phyloP scores from a whole-genome alignment of 2,113 vertebrate genomes.

The Chascanopsetta lugubris region DNA sequence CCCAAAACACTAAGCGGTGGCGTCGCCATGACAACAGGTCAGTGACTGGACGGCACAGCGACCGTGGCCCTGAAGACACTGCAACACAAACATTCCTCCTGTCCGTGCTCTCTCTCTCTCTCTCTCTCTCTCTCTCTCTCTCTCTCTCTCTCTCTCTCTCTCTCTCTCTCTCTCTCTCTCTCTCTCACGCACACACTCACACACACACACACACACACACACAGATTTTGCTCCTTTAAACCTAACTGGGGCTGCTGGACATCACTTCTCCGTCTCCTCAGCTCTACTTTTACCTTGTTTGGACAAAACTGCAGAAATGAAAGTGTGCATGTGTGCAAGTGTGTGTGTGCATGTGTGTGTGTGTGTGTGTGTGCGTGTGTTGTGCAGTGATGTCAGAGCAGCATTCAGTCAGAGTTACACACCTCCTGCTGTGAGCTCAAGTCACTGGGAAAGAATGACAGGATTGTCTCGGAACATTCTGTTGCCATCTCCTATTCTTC shows the following conservation, averaged over 20 bases:
- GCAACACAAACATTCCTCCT: slow-evolving; percentile 51
- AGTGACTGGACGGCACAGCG: slow-evolving; percentile 23
- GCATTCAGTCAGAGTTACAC: slow-evolving; percentile 45
- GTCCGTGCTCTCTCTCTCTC: slow-evolving; percentile 34
- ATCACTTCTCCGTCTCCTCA: slow-evolving; percentile 28
- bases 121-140: too few species aligned
- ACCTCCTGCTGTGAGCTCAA: slow-evolving; percentile 36
- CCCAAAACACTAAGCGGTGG: slow-evolving; percentile 42
- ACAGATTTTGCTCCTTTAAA: slow-evolving; percentile 16
- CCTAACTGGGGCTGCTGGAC: neutral
- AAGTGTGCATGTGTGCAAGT: too few species aligned
- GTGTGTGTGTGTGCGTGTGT: slow-evolving; percentile 2
- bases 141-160: slow-evolving; percentile 36
- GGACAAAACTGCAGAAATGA: slow-evolving; percentile 46
- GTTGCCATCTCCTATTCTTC: slow-evolving; percentile 47
- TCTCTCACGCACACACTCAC: slow-evolving; percentile 24
- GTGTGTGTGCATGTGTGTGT: too few species aligned
- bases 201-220: slow-evolving; percentile 5
- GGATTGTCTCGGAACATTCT: slow-evolving; percentile 52
- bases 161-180: slow-evolving; percentile 37
- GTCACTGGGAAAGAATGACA: slow-evolving; percentile 54
- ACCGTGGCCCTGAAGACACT: slow-evolving; percentile 21
- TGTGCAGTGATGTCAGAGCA: slow-evolving; percentile 42
- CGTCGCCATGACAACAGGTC: slow-evolving; percentile 20
- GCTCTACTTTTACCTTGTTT: slow-evolving; percentile 61